Evolutionary conservation across 2,888 invertebrate species (phyloP).

Genomic region (Melinopterus prodromus): DNA sequence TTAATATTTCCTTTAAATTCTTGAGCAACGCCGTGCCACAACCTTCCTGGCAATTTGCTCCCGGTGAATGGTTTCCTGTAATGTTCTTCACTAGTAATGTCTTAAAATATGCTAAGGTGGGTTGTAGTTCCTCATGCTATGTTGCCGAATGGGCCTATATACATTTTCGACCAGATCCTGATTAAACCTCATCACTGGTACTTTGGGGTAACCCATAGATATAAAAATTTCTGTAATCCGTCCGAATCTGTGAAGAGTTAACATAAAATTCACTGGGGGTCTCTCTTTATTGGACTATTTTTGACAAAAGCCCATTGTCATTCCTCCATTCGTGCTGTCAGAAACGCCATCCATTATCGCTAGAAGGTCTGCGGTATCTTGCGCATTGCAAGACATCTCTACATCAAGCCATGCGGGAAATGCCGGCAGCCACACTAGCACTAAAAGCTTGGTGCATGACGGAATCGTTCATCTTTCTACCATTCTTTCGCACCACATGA

Average conservation of each 20-base stretch:
- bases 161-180: conserved; percentile 8
- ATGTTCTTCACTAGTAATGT: not conserved
- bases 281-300: not conserved
- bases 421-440: conserved; percentile 37
- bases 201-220: not conserved
- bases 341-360: conserved; percentile 10
- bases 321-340: conserved; percentile 23
- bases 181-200: not conserved
- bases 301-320: not conserved
- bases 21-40: not conserved
- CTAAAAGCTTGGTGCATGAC: conserved; percentile 22
- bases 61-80: not conserved
- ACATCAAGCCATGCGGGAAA: not conserved
- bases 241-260: not conserved
- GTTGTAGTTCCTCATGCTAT: conserved; percentile 12
- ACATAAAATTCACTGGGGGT: not conserved
- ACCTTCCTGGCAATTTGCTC: not conserved
- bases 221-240: not conserved
- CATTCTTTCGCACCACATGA: conserved; percentile 18
- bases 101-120: not conserved
- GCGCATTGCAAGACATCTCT: not conserved
- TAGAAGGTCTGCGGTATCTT: conserved; percentile 20
- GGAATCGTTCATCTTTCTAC: conserved; percentile 32
- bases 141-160: conserved; percentile 8
- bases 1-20: not conserved